Conservation (phyloP, 2,113 vertebrate genomes). For the Mirounga angustirostris region DNA sequence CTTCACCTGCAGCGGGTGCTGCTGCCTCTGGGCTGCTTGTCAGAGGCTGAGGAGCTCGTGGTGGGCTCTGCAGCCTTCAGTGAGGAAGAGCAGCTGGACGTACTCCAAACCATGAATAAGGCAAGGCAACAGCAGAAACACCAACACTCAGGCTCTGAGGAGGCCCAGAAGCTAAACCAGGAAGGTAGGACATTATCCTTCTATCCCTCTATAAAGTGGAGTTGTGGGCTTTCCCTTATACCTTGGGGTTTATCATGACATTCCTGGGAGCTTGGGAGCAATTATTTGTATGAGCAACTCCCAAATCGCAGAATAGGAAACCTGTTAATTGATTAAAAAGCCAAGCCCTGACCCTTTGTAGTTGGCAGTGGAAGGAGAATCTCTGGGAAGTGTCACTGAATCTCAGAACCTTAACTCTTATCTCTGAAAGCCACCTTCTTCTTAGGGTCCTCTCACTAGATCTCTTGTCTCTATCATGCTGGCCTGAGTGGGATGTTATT, state of each 20-base stretch:
- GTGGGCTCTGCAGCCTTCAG: conserved; percentile 79
- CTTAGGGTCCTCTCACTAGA: background rate
- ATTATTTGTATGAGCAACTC: background rate
- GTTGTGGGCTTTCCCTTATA: background rate
- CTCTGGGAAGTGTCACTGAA: background rate
- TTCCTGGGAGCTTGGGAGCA: background rate
- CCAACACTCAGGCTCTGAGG: background rate
- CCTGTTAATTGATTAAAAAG: background rate
- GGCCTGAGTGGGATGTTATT: background rate
- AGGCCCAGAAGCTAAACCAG: conserved; percentile 15
- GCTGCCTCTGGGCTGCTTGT: conserved; percentile 89
- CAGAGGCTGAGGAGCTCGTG: conserved; percentile 90
- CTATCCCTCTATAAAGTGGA: background rate
- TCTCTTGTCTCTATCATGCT: background rate
- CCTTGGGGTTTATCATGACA: background rate
- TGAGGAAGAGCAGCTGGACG: conserved; percentile 84
- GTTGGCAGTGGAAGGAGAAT: background rate
- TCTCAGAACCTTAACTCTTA: background rate
- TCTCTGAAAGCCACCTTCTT: conserved; percentile 2
- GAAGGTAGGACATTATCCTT: conserved; percentile 80
- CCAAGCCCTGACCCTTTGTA: background rate
- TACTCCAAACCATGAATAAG: conserved; percentile 84
- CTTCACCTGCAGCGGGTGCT: conserved; percentile 92
- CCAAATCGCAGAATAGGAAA: background rate
- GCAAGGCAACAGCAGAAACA: conserved; percentile 70